Evolutionary conservation across 2,888 invertebrate genomes (phyloP).

Genomic region (Cheilosia pagana): DNA sequence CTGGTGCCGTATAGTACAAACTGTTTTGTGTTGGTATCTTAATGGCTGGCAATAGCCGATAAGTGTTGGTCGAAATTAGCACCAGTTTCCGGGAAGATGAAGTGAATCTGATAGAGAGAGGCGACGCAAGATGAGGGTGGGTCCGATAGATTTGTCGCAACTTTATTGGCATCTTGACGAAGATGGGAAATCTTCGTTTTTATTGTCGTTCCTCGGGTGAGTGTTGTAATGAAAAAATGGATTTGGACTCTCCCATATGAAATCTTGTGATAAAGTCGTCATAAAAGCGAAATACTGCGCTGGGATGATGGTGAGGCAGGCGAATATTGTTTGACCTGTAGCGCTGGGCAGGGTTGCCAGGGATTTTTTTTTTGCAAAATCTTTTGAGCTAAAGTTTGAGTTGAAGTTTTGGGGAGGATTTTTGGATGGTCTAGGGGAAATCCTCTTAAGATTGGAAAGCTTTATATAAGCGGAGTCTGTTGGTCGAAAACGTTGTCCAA

Average conservation of each 20-base stretch:
- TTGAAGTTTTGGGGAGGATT: no score
- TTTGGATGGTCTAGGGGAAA: no score
- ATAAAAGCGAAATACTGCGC: conserved; percentile 28
- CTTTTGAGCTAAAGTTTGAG: no score
- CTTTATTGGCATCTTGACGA: conserved; percentile 39
- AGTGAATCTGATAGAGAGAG: conserved; percentile 41
- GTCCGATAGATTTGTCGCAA: conserved; percentile 35
- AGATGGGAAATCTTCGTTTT: conserved; percentile 15
- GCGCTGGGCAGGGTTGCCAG: conserved; percentile 15
- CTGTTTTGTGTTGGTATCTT: conserved; percentile 43
- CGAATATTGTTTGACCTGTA: background rate
- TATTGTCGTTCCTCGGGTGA: conserved; percentile 20
- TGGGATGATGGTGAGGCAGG: background rate
- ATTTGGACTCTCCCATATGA: background rate
- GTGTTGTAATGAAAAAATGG: conserved; percentile 43
- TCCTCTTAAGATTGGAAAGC: no score
- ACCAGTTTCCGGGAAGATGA: conserved; percentile 32
- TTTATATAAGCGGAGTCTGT: no score
- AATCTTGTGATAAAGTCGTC: conserved; percentile 21
- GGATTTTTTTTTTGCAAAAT: background rate
- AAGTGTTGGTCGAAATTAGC: conserved; percentile 63
- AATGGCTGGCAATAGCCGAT: conserved; percentile 60
- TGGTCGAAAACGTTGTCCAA: no score
- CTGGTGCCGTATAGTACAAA: conserved; percentile 13
- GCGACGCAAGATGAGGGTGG: conserved; percentile 51